Evolutionary conservation across 2,888 invertebrate species (phyloP).

Genomic region (Schizaphis graminum): DNA sequence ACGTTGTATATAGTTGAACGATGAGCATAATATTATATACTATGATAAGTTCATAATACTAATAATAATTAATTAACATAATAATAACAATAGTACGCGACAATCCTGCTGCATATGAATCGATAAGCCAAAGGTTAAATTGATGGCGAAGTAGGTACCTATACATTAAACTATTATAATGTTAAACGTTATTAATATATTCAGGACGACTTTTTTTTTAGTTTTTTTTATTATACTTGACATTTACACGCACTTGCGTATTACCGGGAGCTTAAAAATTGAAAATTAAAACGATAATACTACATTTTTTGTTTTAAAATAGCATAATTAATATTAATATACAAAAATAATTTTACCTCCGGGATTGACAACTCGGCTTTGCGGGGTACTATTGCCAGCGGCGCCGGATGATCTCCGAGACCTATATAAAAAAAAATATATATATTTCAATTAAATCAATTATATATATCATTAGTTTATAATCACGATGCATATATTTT

Average conservation of each 20-base stretch:
- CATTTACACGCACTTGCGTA: neutral
- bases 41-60: neutral
- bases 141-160: neutral
- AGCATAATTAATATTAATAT: neutral
- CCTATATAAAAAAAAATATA: constrained; percentile 72
- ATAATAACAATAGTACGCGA: neutral
- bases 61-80: neutral
- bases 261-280: neutral
- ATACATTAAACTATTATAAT: neutral
- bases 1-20: neutral
- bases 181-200: neutral
- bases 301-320: neutral
- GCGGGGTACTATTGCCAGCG: constrained; percentile 80
- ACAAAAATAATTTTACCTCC: constrained; percentile 76
- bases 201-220: neutral
- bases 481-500: neutral
- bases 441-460: neutral
- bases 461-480: neutral
- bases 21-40: neutral
- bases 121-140: neutral
- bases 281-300: neutral
- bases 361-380: constrained; percentile 80
- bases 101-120: neutral
- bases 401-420: constrained; percentile 85
- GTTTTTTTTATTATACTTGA: neutral